phyloP scores from a whole-genome alignment of 2,797 vertebrate species.

The Tangara arthus region DNA sequence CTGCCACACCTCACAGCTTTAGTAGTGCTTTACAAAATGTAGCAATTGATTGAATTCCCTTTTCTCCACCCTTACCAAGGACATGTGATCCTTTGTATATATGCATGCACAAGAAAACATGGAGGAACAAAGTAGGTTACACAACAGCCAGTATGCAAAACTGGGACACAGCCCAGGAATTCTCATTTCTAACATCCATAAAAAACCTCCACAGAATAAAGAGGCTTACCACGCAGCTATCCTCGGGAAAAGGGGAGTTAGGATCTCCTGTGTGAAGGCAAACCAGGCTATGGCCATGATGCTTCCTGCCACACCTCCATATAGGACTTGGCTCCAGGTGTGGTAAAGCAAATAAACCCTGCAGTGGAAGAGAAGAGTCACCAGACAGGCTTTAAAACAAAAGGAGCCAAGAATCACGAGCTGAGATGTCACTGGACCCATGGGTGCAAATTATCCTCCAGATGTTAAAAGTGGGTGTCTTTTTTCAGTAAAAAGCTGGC shows the following conservation, averaged over 20 bases:
- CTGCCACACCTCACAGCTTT: background rate
- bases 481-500: background rate
- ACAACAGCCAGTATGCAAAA: background rate
- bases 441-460: background rate
- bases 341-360: conserved; percentile 98
- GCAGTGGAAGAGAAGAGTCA: conserved; percentile 27
- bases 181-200: background rate
- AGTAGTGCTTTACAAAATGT: background rate
- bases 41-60: background rate
- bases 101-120: background rate
- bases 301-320: conserved; percentile 88
- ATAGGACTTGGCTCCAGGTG: conserved; percentile 95
- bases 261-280: conserved; percentile 93
- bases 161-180: background rate
- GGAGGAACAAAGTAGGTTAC: background rate
- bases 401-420: background rate
- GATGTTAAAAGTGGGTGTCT: background rate
- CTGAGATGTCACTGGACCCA: background rate
- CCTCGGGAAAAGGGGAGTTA: conserved; percentile 96
- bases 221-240: conserved; percentile 93
- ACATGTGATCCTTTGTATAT: background rate
- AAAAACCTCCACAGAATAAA: background rate
- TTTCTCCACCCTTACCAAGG: background rate
- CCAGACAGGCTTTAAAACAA: background rate
- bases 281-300: conserved; percentile 92